A percentile compares a stretch with the other conserved stretches of the same genome.
Evolutionary conservation across 2,797 vertebrate species (phyloP).

Genomic region (Peromyscus eremicus): DNA sequence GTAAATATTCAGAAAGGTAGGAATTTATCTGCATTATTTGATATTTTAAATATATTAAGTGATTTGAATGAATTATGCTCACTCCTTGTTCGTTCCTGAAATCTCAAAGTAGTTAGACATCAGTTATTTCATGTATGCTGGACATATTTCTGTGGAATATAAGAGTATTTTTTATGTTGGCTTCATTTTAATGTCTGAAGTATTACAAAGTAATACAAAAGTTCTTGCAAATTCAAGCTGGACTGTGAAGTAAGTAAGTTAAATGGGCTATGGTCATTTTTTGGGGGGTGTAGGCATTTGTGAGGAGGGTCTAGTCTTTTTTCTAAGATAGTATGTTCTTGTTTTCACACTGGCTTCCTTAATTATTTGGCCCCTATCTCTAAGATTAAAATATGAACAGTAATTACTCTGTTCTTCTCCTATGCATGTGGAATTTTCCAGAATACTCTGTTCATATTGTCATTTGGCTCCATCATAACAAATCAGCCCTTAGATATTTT

Average conservation of each 20-base stretch:
- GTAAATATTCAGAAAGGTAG: background rate
- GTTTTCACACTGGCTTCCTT: conserved; percentile 29
- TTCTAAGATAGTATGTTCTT: background rate
- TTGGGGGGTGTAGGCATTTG: background rate
- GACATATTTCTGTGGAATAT: background rate
- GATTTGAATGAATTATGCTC: background rate
- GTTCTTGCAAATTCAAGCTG: conserved; percentile 2
- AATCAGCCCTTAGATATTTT: conserved; percentile 81
- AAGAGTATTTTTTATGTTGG: background rate
- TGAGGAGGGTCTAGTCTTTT: background rate
- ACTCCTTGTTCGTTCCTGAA: background rate
- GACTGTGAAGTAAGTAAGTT: conserved; percentile 15
- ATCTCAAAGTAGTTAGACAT: background rate
- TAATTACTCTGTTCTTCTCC: conserved; percentile 67
- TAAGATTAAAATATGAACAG: conserved; percentile 22
- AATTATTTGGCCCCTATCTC: background rate
- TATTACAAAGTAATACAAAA: conserved; percentile 14
- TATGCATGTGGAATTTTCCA: conserved; percentile 30
- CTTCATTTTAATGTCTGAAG: background rate
- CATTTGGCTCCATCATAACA: conserved; percentile 66
- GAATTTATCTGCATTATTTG: background rate
- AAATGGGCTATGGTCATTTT: background rate
- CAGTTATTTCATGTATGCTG: background rate
- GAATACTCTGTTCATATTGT: conserved; percentile 45
- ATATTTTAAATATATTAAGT: background rate